These are phyloP conservation scores for Tauraco erythrolophus DNA, from an alignment of 2,113 vertebrate genomes.

Conservation along the genomic window DNA sequence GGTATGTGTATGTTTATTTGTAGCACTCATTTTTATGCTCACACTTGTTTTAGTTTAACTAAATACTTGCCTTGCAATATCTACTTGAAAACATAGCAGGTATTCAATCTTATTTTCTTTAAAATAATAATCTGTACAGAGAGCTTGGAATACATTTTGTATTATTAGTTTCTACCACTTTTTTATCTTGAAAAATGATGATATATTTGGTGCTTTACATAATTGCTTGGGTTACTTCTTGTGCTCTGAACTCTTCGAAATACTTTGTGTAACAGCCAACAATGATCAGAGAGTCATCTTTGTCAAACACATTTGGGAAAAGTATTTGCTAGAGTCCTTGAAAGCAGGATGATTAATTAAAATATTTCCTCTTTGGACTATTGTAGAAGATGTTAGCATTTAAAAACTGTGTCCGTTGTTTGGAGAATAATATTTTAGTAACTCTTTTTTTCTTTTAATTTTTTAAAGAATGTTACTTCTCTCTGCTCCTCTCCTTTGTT, in stretches of 20 bases:
- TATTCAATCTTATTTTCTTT: neutral
- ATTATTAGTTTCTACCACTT: neutral
- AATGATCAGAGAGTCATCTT: neutral
- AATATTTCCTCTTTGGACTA: neutral
- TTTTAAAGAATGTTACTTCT: neutral
- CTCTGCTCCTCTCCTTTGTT: neutral
- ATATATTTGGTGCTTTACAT: neutral
- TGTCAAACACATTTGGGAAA: neutral
- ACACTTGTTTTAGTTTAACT: neutral
- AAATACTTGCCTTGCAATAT: neutral
- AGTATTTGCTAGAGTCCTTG: neutral
- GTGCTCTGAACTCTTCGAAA: neutral
- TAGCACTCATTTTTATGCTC: neutral
- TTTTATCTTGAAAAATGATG: neutral
- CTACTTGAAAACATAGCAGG: neutral
- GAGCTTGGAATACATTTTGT: neutral
- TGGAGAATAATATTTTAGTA: neutral
- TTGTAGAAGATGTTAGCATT: neutral
- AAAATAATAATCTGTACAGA: neutral
- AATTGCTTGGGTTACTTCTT: neutral
- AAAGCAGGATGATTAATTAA: neutral
- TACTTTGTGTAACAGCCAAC: neutral
- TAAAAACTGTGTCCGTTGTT: neutral
- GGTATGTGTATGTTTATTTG: neutral
- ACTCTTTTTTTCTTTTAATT: neutral